Evolutionary conservation across 2,113 vertebrate genomes (phyloP).

Genomic region (Catagonus wagneri): DNA sequence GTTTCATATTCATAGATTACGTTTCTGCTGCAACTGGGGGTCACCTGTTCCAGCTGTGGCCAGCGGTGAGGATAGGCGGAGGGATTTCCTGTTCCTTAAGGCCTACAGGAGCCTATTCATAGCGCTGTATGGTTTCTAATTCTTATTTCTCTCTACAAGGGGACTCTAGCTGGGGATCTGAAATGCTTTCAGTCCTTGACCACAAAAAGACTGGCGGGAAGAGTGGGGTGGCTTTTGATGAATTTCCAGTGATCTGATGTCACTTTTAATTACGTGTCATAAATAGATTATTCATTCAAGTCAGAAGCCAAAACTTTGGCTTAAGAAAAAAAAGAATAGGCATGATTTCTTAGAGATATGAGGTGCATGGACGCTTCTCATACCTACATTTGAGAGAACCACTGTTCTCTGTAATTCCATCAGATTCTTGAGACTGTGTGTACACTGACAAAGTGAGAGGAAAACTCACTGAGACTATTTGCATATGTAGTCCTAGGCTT

Average conservation of each 20-base stretch:
- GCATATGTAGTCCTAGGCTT: background rate
- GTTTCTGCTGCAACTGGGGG: background rate
- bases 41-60: background rate
- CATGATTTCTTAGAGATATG: background rate
- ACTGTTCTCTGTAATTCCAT: slow-evolving; percentile 16
- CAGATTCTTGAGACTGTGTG: background rate
- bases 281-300: slow-evolving; percentile 16
- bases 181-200: background rate
- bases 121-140: background rate
- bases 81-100: background rate
- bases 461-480: background rate
- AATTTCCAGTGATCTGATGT: background rate
- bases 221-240: slow-evolving; percentile 5
- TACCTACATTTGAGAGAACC: background rate
- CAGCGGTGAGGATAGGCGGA: background rate
- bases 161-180: background rate
- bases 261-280: background rate
- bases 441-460: background rate
- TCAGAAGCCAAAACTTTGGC: background rate
- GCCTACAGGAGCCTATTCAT: background rate
- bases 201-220: background rate
- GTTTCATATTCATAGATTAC: background rate
- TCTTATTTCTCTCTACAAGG: background rate
- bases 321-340: background rate
- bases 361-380: background rate